Percentiles rank a stretch among this genome's conserved stretches.
Evolutionary conservation across 1,140 invertebrate genomes (phyloP).

Genomic region (Chrysoperla carnea): DNA sequence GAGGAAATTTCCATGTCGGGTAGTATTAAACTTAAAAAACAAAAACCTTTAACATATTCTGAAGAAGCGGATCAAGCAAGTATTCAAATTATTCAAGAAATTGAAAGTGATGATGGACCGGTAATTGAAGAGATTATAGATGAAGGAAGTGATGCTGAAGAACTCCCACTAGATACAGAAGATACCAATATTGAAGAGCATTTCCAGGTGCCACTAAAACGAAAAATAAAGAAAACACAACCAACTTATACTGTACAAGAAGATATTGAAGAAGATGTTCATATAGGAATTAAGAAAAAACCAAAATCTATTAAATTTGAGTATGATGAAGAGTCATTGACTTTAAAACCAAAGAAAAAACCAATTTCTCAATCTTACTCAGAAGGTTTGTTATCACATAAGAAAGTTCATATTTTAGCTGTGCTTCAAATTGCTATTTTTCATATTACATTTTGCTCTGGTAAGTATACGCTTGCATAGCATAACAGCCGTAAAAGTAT

Average conservation of each 20-base stretch:
- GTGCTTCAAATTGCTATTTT: too few relatives aligned
- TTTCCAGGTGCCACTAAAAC: constrained; percentile 29
- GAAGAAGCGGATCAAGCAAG: constrained; percentile 55
- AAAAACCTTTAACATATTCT: constrained; percentile 42
- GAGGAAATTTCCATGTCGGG: constrained; percentile 71
- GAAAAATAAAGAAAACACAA: constrained; percentile 28
- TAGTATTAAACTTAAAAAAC: constrained; percentile 58
- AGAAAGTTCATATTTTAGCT: too few relatives aligned
- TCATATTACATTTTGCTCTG: too few relatives aligned
- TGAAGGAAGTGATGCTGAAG: constrained; percentile 34
- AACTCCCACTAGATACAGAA: constrained; percentile 41
- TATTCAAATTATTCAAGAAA: constrained; percentile 49
- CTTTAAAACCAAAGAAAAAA: constrained; percentile 40
- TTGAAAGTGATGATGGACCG: constrained; percentile 41
- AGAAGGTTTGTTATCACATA: constrained; percentile 32
- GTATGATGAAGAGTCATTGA: constrained; percentile 39
- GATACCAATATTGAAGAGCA: constrained; percentile 28
- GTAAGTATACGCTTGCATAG: too few relatives aligned
- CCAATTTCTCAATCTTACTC: constrained; percentile 35
- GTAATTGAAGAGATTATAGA: constrained; percentile 51
- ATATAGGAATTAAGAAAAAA: constrained; percentile 26
- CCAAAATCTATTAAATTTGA: constrained; percentile 23
- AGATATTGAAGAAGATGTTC: constrained; percentile 34
- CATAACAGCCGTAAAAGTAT: too few relatives aligned
- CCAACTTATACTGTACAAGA: constrained; percentile 30